Conservation (phyloP, 1,140 invertebrate species). For the Delia radicum region DNA sequence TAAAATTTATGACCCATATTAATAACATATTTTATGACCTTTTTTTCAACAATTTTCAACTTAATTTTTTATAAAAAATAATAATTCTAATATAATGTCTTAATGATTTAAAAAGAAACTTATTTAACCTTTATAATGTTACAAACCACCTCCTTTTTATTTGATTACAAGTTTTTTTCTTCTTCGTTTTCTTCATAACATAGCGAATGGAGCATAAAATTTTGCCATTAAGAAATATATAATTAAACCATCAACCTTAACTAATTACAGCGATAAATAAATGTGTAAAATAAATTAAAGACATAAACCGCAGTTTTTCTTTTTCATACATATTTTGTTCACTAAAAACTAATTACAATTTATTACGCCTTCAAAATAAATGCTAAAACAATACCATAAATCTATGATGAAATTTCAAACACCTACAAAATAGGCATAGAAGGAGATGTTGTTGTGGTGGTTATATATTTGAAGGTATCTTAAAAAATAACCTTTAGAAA, state of each 20-base stretch:
- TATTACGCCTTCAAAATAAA: constrained; percentile 19
- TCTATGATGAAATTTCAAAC: neutral
- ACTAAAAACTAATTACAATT: constrained; percentile 14
- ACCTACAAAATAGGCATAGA: neutral
- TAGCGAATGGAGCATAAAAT: neutral
- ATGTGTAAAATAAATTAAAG: constrained; percentile 6
- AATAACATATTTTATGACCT: too few species aligned
- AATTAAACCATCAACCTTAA: constrained; percentile 14
- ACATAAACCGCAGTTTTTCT: neutral
- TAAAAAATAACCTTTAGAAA: too few species aligned
- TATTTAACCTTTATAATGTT: too few species aligned
- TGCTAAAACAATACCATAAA: neutral
- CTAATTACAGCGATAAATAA: constrained; percentile 21
- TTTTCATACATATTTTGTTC: neutral
- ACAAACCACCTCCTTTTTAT: too few species aligned
- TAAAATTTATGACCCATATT: too few species aligned
- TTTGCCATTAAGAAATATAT: neutral
- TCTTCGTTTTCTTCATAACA: neutral
- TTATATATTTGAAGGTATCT: too few species aligned
- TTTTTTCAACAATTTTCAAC: too few species aligned
- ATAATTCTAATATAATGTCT: too few species aligned
- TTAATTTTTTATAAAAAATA: too few species aligned
- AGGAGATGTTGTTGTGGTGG: too few species aligned
- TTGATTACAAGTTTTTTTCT: too few species aligned
- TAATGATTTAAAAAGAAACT: too few species aligned